These are phyloP conservation scores for Tortricodes alternella DNA, from an alignment of 2,888 invertebrate species.

Conservation along the genomic window DNA sequence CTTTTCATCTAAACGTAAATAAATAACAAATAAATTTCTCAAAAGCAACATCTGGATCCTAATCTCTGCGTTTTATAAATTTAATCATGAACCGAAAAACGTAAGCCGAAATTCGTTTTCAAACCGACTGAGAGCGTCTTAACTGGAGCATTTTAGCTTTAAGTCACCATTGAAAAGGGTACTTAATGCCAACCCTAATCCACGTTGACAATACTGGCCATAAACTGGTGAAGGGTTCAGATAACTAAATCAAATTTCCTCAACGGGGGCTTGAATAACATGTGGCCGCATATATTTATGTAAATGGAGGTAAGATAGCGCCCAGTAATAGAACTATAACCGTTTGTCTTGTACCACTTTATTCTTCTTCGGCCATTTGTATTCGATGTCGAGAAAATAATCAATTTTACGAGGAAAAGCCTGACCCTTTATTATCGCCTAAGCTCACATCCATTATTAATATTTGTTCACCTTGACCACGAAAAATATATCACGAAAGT, in stretches of 20 bases:
- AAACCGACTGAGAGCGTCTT: constrained; percentile 16
- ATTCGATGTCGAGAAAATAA: constrained; percentile 10
- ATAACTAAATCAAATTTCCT: constrained; percentile 46
- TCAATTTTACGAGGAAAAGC: constrained; percentile 10
- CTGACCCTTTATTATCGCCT: constrained; percentile 13
- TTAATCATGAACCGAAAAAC: constrained; percentile 12
- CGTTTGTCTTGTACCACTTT: constrained; percentile 15
- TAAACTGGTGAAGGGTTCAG: constrained; percentile 44
- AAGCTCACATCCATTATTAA: constrained; percentile 13
- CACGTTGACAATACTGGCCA: constrained; percentile 43
- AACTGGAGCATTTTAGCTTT: constrained; percentile 31
- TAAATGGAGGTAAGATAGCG: constrained; percentile 20
- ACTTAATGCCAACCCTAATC: constrained; percentile 39
- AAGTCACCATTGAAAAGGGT: constrained; percentile 39
- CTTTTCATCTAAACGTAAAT: background rate
- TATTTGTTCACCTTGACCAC: constrained; percentile 15
- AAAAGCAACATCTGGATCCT: background rate
- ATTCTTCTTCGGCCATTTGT: constrained; percentile 15
- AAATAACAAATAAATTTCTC: background rate
- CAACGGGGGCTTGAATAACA: constrained; percentile 30
- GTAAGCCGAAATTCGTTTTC: constrained; percentile 1
- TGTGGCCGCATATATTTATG: constrained; percentile 32
- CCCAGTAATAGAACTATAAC: constrained; percentile 17
- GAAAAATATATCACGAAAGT: background rate
- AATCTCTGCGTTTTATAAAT: constrained; percentile 1